Evolutionary conservation across 2,888 invertebrate genomes (phyloP).

Genomic region (Oscheius sp.): DNA sequence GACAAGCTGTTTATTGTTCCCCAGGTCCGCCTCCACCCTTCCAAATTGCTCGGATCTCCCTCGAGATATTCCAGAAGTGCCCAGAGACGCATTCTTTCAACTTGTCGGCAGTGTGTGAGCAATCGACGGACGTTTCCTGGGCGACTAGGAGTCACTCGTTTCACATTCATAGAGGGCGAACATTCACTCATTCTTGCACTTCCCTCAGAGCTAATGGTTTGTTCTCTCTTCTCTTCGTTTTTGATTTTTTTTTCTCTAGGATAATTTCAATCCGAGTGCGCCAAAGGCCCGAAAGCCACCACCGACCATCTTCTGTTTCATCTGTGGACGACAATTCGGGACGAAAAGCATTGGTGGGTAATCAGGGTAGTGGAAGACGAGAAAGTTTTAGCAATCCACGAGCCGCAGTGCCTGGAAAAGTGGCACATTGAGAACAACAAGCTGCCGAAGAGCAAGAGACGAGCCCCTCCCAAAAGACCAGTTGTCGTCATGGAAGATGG

Average conservation of each 20-base stretch:
- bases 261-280: slow-evolving; percentile 61
- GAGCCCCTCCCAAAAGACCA: slow-evolving; percentile 79
- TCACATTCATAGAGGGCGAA: slow-evolving; percentile 23
- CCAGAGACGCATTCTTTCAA: neutral
- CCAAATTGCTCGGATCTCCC: slow-evolving; percentile 14
- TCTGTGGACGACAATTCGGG: slow-evolving; percentile 81
- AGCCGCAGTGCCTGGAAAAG: slow-evolving; percentile 80
- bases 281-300: slow-evolving; percentile 69
- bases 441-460: slow-evolving; percentile 77
- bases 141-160: slow-evolving; percentile 28
- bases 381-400: slow-evolving; percentile 33
- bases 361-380: too few relatives aligned
- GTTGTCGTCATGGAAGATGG: slow-evolving; percentile 72
- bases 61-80: neutral
- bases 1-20: too few relatives aligned
- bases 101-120: slow-evolving; percentile 8
- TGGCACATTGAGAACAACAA: slow-evolving; percentile 79
- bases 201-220: slow-evolving; percentile 9
- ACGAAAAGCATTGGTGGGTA: slow-evolving; percentile 76
- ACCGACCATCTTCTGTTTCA: slow-evolving; percentile 78
- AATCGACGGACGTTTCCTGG: slow-evolving; percentile 30
- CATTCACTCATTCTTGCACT: slow-evolving; percentile 11
- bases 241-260: slow-evolving; percentile 41
- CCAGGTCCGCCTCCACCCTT: neutral
- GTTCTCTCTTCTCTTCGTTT: neutral